Base-by-base conservation (phyloP, 37 sponge, comb jelly and placozoan genomes). In the Bolinopsis microptera region DNA sequence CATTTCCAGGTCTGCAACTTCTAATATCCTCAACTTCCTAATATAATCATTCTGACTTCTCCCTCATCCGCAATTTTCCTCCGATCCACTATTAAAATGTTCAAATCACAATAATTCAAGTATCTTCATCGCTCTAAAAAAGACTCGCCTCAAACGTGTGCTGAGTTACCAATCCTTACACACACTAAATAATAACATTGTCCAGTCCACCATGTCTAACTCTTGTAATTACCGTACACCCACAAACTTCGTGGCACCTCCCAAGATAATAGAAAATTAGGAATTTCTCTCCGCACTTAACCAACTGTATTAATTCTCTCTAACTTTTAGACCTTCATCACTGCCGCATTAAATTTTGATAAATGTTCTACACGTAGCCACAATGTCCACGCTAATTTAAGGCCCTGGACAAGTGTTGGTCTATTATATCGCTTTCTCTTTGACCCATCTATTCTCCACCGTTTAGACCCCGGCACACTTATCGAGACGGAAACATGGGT, bases 321-420 rank as follows among this genome's bases (percentile, higher is more conserved):
- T 77, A 77, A 77, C 1, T 35, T 32, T 77, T 48, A 48, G 61
- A 48, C 61, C 5, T 35, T 77, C 9, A 32, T 70, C 28, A 22
- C 37, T 77, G 32, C 80, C 80, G 27, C 80, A 77, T 77, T 77
- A 77, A 77, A 77, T 13, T 77, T 77, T 16, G 32, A 32, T 32
- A 77, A 77, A 77, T 77, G 80, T 9, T 77, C 36, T 77, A 2
- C 80, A 36, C 9, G 32, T 77, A 77, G 80, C 27, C 80, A 77
- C 80, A 32, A 77, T 77, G 80, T 27, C 80, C 80, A 77, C 33
- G 22, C 13, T 77, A 77, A 77, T 77, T 5, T 48, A 48, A 48
- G 61, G 13, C 61, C 61, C 61, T 18, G 9, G 13, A 48, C 61
- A n/a, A n/a, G n/a, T n/a, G n/a, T n/a, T n/a, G n/a, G n/a, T n/a